Conservation (phyloP, 2,113 vertebrate genomes). For the mouse (Mus musculus) region GRCm39 chr12:29217501-29218000, state of each 20-base stretch:
- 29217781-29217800: neutral
- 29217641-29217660: neutral
- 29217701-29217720: neutral
- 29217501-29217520: neutral
- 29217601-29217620: neutral
- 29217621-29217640: neutral
- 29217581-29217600: neutral
- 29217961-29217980: neutral
- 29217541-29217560: neutral
- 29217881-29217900: neutral
- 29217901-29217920: neutral
- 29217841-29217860: neutral
- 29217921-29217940: no score
- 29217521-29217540: neutral
- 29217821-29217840: neutral
- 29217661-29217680: neutral
- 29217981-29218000: no score
- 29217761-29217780: neutral
- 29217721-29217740: fast-evolving
- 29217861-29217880: neutral
- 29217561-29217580: fast-evolving
- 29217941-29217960: neutral
- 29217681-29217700: neutral
- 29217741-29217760: fast-evolving
- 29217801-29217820: neutral